These are phyloP conservation scores for Willisornis vidua DNA, from an alignment of 2,113 vertebrate genomes.

Conservation along the genomic window DNA sequence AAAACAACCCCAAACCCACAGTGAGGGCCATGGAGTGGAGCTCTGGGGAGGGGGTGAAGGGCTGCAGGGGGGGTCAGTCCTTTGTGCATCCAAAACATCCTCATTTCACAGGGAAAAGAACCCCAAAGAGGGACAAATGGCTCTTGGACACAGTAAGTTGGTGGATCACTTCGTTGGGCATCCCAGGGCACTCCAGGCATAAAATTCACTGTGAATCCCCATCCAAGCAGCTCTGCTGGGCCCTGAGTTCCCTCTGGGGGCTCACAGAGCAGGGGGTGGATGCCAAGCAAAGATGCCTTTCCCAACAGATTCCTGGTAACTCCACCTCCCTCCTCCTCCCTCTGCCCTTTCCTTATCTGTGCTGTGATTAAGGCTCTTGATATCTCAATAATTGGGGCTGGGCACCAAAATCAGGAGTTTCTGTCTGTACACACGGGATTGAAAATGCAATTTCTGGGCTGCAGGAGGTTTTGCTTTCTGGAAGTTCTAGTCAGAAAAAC, in stretches of 20 bases:
- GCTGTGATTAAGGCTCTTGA: background rate
- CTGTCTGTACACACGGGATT: fast-evolving
- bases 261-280: background rate
- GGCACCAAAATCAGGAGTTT: background rate
- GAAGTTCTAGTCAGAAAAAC: background rate
- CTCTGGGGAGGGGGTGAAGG: background rate
- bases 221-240: background rate
- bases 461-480: background rate
- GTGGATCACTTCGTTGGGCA: background rate
- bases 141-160: fast-evolving
- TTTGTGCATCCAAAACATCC: fast-evolving
- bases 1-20: background rate
- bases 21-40: background rate
- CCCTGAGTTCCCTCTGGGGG: fast-evolving
- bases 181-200: background rate
- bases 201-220: background rate
- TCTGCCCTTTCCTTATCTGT: fast-evolving
- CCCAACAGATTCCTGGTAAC: background rate
- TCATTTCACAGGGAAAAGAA: fast-evolving
- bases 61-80: fast-evolving
- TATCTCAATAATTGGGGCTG: fast-evolving
- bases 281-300: background rate
- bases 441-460: background rate
- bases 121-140: no score
- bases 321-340: background rate